Conservation (phyloP, 2,888 invertebrate genomes). For the Neoitamus cyanurus region DNA sequence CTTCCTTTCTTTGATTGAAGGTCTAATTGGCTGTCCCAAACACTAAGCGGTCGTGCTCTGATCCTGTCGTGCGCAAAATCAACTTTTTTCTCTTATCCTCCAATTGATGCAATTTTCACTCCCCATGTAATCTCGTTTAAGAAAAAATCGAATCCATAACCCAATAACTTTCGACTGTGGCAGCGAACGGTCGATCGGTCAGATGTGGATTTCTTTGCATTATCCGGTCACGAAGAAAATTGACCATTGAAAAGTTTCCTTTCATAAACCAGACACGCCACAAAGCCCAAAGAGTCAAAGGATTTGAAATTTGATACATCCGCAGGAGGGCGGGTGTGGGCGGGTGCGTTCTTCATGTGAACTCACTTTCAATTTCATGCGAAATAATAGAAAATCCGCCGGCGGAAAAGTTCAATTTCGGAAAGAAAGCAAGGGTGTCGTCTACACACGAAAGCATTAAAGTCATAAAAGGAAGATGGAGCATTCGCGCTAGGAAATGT, state of each 20-base stretch:
- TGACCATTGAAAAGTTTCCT: slow-evolving; percentile 28
- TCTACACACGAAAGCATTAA: background rate
- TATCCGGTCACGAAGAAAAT: slow-evolving; percentile 34
- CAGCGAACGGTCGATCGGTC: background rate
- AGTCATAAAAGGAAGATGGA: background rate
- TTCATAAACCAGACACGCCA: background rate
- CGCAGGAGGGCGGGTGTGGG: background rate
- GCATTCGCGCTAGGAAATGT: background rate
- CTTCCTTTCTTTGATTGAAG: background rate
- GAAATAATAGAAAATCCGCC: slow-evolving; percentile 13
- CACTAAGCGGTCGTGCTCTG: background rate
- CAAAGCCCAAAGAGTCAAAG: background rate
- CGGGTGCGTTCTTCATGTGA: background rate
- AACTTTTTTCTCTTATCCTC: background rate
- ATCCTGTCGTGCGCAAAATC: background rate
- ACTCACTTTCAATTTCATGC: slow-evolving; percentile 18
- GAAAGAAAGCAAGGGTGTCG: background rate
- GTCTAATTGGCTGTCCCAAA: background rate
- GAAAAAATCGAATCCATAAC: slow-evolving; percentile 20
- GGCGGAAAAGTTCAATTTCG: slow-evolving; percentile 5
- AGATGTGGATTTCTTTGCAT: slow-evolving; percentile 14
- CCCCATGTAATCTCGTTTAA: background rate
- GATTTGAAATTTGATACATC: background rate
- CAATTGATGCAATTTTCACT: slow-evolving; percentile 20
- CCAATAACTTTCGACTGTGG: background rate